These are phyloP conservation scores for Scaptomyza montana DNA, from an alignment of 1,140 invertebrate genomes.

Conservation along the genomic window DNA sequence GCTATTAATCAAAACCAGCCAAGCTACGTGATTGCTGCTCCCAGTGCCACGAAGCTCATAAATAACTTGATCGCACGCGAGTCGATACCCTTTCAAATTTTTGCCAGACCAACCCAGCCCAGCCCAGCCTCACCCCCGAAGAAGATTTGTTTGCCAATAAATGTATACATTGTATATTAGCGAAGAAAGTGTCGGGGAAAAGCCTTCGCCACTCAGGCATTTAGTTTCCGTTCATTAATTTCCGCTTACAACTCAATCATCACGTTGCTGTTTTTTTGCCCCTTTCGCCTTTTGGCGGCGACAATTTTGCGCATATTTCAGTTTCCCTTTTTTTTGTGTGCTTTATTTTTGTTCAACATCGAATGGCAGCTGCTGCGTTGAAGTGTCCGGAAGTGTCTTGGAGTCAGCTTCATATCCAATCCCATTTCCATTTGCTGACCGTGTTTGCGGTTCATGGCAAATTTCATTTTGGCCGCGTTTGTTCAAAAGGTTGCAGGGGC, in stretches of 20 bases:
- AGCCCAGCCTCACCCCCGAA: conserved; percentile 9
- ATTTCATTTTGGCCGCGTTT: conserved; percentile 63
- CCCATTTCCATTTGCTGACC: conserved; percentile 40
- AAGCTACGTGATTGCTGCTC: conserved; percentile 66
- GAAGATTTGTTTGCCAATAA: conserved; percentile 54
- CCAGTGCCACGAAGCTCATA: conserved; percentile 47
- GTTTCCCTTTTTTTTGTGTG: conserved; percentile 15
- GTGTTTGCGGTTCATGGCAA: conserved; percentile 56
- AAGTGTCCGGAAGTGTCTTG: conserved; percentile 31
- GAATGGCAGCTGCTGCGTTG: conserved; percentile 14
- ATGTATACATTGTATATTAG: conserved; percentile 45
- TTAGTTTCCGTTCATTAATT: conserved; percentile 80
- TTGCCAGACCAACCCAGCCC: neutral
- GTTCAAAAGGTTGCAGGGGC: conserved; percentile 59
- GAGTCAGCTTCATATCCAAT: conserved; percentile 34
- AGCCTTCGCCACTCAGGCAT: conserved; percentile 42
- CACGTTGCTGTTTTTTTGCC: conserved; percentile 25
- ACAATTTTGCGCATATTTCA: conserved; percentile 64
- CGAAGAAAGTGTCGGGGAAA: conserved; percentile 27
- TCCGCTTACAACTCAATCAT: conserved; percentile 76
- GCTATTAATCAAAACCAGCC: conserved; percentile 71
- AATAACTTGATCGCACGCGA: conserved; percentile 48
- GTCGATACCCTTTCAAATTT: conserved; percentile 6
- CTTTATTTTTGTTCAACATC: conserved; percentile 35
- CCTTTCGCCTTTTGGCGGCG: conserved; percentile 13